A percentile compares a stretch with the other conserved stretches of the same genome.
These are phyloP conservation scores for Cataglyphis cursor DNA, from an alignment of 2,888 invertebrate species.

Conservation along the genomic window DNA sequence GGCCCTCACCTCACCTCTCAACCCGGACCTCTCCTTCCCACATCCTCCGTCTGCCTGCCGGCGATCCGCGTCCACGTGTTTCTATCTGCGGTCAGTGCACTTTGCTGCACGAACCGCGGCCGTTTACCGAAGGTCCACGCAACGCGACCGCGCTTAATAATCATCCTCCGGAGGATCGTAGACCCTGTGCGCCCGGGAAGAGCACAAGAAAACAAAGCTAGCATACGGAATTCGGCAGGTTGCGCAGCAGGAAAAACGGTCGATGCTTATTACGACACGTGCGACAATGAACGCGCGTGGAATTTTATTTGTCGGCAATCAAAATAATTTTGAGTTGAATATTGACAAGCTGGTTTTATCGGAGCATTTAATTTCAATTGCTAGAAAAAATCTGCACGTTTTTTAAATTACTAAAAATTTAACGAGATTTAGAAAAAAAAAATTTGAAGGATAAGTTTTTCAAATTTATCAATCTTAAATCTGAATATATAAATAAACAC, in stretches of 20 bases:
- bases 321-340: background rate
- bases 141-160: constrained; percentile 75
- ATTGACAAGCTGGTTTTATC: background rate
- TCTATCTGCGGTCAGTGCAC: constrained; percentile 78
- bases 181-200: constrained; percentile 66
- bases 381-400: background rate
- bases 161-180: constrained; percentile 73
- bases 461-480: background rate
- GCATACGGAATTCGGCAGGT: constrained; percentile 47
- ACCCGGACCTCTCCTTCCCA: constrained; percentile 57
- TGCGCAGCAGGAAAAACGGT: background rate
- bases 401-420: background rate
- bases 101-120: constrained; percentile 77
- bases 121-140: constrained; percentile 77
- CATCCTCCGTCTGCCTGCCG: constrained; percentile 57
- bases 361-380: background rate
- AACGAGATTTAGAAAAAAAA: background rate
- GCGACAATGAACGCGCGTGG: constrained; percentile 6
- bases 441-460: background rate
- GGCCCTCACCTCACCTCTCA: constrained; percentile 39
- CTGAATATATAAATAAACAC: background rate
- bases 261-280: constrained; percentile 17
- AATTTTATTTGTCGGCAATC: background rate
- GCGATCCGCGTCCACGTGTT: constrained; percentile 75
- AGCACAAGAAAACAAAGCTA: constrained; percentile 32